Evolutionary conservation across 2,888 invertebrate genomes (phyloP).

Genomic region (Meghimatium bilineatum): DNA sequence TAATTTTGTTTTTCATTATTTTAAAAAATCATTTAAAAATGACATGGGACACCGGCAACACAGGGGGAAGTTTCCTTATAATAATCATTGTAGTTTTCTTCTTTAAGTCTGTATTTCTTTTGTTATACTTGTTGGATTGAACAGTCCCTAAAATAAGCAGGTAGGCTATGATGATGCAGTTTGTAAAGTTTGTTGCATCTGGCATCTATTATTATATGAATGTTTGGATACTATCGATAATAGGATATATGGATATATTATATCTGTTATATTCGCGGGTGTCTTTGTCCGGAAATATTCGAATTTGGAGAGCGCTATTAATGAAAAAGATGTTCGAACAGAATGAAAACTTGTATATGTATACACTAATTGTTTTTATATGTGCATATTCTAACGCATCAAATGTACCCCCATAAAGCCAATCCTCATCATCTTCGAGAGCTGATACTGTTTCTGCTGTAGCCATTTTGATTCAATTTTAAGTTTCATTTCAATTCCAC

Average conservation of each 20-base stretch:
- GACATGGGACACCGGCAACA: no score
- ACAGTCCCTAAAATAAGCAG: no score
- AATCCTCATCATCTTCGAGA: constrained; percentile 68
- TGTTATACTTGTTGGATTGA: no score
- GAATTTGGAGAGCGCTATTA: neutral
- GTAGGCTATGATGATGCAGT: no score
- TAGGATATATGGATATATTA: neutral
- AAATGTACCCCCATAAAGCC: constrained; percentile 68
- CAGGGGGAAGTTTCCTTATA: no score
- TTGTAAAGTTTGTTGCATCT: no score
- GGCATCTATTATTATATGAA: no score
- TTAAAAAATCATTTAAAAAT: no score
- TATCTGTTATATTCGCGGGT: no score
- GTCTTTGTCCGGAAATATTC: neutral
- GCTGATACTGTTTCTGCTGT: constrained; percentile 44
- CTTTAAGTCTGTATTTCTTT: no score
- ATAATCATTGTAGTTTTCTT: no score
- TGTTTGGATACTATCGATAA: neutral
- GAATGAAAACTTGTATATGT: neutral
- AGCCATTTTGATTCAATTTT: constrained; percentile 55
- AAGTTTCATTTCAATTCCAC: neutral
- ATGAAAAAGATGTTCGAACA: neutral
- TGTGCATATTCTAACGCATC: neutral
- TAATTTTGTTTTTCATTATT: no score
- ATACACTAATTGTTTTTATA: neutral